Evolutionary conservation across 2,113 vertebrate genomes (phyloP), one percentile per base, ranked within the genome.

Genomic region (Gavialis gangeticus): DNA sequence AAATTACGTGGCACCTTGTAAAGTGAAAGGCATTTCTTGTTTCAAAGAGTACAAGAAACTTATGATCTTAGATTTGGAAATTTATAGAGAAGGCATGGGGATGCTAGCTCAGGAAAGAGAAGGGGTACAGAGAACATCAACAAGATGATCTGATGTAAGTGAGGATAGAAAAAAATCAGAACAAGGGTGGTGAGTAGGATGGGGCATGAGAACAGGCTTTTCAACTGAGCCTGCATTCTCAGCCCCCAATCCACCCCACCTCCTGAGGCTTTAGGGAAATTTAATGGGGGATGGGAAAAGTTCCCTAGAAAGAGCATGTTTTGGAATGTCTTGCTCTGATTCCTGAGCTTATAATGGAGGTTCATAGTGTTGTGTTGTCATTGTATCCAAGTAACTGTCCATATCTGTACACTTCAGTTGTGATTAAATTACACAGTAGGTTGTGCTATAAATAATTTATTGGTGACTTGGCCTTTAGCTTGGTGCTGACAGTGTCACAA

Each of bases 11-110:
- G 96, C 88, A 86, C 84, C 87, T 95, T 4, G 1, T 54, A 57
- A 82, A 86, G 86, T 3, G 10, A 13, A 18, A 73, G 91, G 96
- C 5, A 0, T 90, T 95, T 92, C 78, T 85, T 95, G 27, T 84
- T 87, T 91, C 91, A 77, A 18, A 85, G 77, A 81, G 14, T 60
- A 46, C 46, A 46, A n/a, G 77, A 80, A 77, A 81, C 93, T 95
- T 88, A 76, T 87, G 90, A 82, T 89, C 94, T 91, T 89, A 91
- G 56, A 84, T 89, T 46, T 90, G 91, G 91, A 93, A 89, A 87
- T 85, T 85, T 58, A 87, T 75, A 83, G 89, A 75, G 56, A 27
- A 15, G n/a, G 73, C 80, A 77, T 64, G 22, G 46, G 81, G 58
- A 13, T 37, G 64, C 89, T 82, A 92, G 66, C 82, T 78, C 12